These are phyloP conservation scores for Diarsia mendica DNA, from an alignment of 2,888 invertebrate species.

Conservation along the genomic window DNA sequence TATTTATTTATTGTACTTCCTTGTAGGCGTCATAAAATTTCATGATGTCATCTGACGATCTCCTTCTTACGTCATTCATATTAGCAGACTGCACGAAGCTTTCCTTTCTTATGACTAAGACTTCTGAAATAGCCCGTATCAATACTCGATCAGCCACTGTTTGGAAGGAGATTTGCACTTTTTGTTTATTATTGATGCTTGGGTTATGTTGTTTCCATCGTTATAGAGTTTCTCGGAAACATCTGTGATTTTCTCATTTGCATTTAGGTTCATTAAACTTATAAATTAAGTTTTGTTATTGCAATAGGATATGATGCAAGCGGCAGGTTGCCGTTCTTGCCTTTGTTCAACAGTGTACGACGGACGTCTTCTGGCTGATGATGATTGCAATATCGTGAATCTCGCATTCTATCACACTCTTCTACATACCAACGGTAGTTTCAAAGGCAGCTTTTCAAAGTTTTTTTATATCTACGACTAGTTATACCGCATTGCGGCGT, in stretches of 20 bases:
- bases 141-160: constrained; percentile 20
- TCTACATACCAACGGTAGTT: constrained; percentile 24
- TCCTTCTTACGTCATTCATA: constrained; percentile 41
- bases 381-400: constrained; percentile 1
- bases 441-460: constrained; percentile 21
- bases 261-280: background rate
- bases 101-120: constrained; percentile 43
- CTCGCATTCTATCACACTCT: background rate
- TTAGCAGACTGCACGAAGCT: constrained; percentile 40
- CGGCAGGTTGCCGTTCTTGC: no score
- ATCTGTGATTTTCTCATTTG: background rate
- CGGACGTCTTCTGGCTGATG: no score
- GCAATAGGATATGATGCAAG: background rate
- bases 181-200: constrained; percentile 1
- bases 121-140: constrained; percentile 34
- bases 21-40: constrained; percentile 32
- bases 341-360: no score
- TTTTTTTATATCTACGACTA: constrained; percentile 32
- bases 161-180: constrained; percentile 18
- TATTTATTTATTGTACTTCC: constrained; percentile 32
- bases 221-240: background rate
- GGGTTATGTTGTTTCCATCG: background rate
- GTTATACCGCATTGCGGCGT: constrained; percentile 68
- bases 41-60: constrained; percentile 42
- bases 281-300: background rate